Percentiles rank a stretch among this genome's conserved stretches.
Conservation (phyloP, 2,888 invertebrate species). For the Stenolophus ochropezus region DNA sequence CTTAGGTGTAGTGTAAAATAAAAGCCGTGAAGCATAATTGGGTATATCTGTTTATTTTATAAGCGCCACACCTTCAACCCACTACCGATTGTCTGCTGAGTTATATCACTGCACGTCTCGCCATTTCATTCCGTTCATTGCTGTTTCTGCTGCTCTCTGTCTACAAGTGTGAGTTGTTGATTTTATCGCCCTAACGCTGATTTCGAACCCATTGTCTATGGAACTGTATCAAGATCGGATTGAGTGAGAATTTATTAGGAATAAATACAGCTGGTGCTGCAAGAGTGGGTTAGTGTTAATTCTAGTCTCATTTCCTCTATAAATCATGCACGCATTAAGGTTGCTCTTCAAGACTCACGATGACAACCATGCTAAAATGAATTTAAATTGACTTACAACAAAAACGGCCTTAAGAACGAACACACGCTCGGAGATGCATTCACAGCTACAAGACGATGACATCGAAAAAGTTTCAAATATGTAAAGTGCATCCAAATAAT, state of each 20-base stretch:
- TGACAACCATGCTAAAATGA: slow-evolving; percentile 57
- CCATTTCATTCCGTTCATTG: slow-evolving; percentile 11
- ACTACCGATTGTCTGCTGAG: slow-evolving; percentile 48
- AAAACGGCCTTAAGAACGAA: slow-evolving; percentile 16
- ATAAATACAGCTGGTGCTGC: background rate
- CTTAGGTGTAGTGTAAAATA: background rate
- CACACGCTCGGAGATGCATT: background rate
- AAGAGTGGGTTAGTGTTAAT: background rate
- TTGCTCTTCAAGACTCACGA: slow-evolving; percentile 23
- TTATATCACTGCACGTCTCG: background rate
- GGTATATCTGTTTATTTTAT: background rate
- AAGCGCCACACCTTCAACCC: slow-evolving; percentile 51
- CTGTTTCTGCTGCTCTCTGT: background rate
- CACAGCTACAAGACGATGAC: background rate
- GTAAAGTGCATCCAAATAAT: too few relatives aligned
- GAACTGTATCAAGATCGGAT: slow-evolving; percentile 34
- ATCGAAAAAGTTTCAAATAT: background rate
- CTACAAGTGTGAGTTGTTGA: slow-evolving; percentile 48
- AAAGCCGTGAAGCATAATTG: background rate
- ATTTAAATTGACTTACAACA: slow-evolving; percentile 58
- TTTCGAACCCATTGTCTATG: slow-evolving; percentile 45
- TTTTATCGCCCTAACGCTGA: slow-evolving; percentile 47
- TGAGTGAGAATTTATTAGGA: slow-evolving; percentile 35
- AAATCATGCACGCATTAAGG: slow-evolving; percentile 58
- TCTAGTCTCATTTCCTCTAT: slow-evolving; percentile 30